Base-by-base conservation (phyloP, 2,888 invertebrate genomes). In the Drosophila anceps region DNA sequence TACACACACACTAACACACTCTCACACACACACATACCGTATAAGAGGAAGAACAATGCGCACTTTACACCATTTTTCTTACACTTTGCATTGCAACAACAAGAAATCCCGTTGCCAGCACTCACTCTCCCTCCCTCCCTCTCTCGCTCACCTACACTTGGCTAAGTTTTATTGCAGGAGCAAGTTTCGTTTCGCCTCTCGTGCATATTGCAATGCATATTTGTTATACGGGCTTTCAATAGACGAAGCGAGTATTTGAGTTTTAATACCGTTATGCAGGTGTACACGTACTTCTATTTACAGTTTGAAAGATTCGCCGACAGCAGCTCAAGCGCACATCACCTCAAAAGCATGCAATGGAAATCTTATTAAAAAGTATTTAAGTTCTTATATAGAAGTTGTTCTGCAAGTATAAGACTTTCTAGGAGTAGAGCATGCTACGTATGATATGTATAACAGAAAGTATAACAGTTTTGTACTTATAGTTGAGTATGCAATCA, bases 31-130 rank as follows among this genome's bases (percentile, higher is more conserved):
- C 24, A 27, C 4, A 20, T 13, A 13, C 43, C 5, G 64, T 69
- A 73, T 66, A 82, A 76, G 64, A 78, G 67, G 50, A 61, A 60
- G 63, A 69, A 78, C 75, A 83, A 78, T 69, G 81, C 73, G 69
- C 77, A 81, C 81, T 79, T 81, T 81, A 61, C 79, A 81, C 70
- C 78, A 81, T 77, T 81, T 81, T 77, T 79, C 76, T 79, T 79
- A 67, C 80, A 79, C 77, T 77, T 66, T 77, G 68, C 72, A 70
- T 66, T 62, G 75, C 58, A 75, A 72, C 58, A 68, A 43, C 41
- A 63, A 67, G 61, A 66, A 61, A 55, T 39, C 35, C 43, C 15
- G 8, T 46, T n/a, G 5, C 15, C 5, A 35, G 20, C 53, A 4
- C 35, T 33, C 53, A 4, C 35, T 4, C 33, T 2, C 31, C 0